phyloP scores from a whole-genome alignment of 1,140 invertebrate genomes.

The Procambarus virginalis region DNA sequence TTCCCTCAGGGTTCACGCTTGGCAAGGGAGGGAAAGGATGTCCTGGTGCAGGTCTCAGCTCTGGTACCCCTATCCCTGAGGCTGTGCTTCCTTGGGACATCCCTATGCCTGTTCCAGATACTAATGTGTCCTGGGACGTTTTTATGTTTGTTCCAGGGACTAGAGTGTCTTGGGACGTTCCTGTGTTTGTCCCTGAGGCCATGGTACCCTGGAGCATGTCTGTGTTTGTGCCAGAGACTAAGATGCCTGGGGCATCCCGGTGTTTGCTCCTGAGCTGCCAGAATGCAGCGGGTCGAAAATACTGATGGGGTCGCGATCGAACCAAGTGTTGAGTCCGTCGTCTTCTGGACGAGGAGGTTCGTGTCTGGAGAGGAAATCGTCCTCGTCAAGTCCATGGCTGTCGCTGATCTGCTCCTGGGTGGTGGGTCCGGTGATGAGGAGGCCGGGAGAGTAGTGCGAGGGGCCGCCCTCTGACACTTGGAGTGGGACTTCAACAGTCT shows the following conservation, averaged over 20 bases:
- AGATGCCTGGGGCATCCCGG: background rate
- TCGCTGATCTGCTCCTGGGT: background rate
- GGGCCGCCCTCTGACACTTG: background rate
- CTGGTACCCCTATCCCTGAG: background rate
- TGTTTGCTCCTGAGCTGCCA: background rate
- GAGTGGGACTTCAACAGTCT: background rate
- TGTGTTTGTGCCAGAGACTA: background rate
- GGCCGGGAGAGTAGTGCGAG: background rate
- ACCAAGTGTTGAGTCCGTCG: conserved; percentile 36
- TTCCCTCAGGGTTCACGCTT: background rate
- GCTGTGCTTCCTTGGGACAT: background rate
- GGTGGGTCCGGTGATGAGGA: background rate
- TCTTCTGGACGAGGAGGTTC: conserved; percentile 18
- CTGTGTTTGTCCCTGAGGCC: background rate
- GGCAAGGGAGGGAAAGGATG: background rate
- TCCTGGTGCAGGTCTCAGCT: background rate
- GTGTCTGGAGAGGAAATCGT: background rate
- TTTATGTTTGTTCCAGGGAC: background rate
- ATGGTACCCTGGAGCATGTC: background rate
- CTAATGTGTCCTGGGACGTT: background rate
- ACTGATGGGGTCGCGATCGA: conserved; percentile 31
- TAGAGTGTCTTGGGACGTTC: background rate
- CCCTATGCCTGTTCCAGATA: background rate
- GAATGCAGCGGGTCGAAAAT: conserved; percentile 35
- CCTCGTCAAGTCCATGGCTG: background rate